Evolutionary conservation across 2,797 vertebrate genomes (phyloP).

Genomic region (Botia kubotai): DNA sequence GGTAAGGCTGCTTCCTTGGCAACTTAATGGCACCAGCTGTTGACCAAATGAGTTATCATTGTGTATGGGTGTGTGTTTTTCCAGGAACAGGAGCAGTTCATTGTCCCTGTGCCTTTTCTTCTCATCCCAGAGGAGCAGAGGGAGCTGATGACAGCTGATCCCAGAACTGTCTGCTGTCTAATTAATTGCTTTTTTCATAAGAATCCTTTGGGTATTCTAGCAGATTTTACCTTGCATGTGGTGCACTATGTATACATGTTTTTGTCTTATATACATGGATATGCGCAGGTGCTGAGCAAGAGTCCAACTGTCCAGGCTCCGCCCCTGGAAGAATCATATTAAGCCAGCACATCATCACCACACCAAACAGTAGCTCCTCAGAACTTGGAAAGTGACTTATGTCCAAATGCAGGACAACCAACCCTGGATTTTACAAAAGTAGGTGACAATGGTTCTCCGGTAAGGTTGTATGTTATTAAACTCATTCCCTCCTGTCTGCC

Average conservation of each 20-base stretch:
- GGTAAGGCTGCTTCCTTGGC: slow-evolving; percentile 51
- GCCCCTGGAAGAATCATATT: slow-evolving; percentile 62
- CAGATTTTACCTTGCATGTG: slow-evolving; percentile 34
- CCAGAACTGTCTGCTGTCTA: slow-evolving; percentile 60
- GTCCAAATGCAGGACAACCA: slow-evolving; percentile 20
- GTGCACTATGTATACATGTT: slow-evolving; percentile 43
- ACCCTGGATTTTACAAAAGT: slow-evolving; percentile 44
- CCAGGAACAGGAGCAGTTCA: slow-evolving; percentile 58
- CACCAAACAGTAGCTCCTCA: not conserved
- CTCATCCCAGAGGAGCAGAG: slow-evolving; percentile 60
- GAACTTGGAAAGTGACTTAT: not conserved
- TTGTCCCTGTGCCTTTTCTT: slow-evolving; percentile 55
- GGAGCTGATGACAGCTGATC: slow-evolving; percentile 61
- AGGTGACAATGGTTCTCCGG: slow-evolving; percentile 27
- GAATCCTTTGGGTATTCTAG: slow-evolving; percentile 48
- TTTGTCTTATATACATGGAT: slow-evolving; percentile 31
- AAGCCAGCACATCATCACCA: not conserved
- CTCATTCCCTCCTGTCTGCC: slow-evolving; percentile 22
- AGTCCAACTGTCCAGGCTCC: slow-evolving; percentile 73
- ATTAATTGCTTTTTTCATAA: slow-evolving; percentile 61
- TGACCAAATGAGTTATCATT: slow-evolving; percentile 48
- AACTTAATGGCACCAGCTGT: slow-evolving; percentile 58
- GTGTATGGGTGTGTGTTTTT: slow-evolving; percentile 44
- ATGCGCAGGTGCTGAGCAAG: slow-evolving; percentile 52
- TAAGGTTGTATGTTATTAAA: slow-evolving; percentile 51